phyloP scores from a whole-genome alignment of 2,113 vertebrate species.

The Cephalopholis sonnerati region DNA sequence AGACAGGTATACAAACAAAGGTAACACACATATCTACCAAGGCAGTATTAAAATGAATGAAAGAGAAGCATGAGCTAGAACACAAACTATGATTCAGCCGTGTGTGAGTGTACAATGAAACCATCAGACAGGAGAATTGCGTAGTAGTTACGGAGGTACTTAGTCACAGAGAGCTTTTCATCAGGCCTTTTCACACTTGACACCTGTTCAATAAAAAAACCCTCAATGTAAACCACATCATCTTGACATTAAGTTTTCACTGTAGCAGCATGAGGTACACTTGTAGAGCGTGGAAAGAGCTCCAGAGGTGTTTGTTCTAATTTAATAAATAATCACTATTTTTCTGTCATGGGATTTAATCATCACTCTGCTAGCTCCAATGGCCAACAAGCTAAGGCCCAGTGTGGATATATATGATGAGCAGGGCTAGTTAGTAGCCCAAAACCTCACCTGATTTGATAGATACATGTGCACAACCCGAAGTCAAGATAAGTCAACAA shows the following conservation, averaged over 20 bases:
- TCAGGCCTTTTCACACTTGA: slow-evolving; percentile 61
- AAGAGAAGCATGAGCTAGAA: slow-evolving; percentile 24
- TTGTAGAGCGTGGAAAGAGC: slow-evolving; percentile 12
- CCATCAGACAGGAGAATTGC: slow-evolving; percentile 36
- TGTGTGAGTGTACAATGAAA: slow-evolving; percentile 32
- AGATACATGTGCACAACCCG: too few relatives aligned
- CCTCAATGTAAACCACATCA: slow-evolving; percentile 27
- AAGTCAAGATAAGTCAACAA: too few relatives aligned
- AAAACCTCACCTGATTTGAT: too few relatives aligned
- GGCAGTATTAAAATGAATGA: slow-evolving; percentile 1
- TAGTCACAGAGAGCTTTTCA: slow-evolving; percentile 52
- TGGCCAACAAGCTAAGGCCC: too few relatives aligned
- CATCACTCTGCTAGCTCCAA: too few relatives aligned
- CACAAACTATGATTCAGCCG: slow-evolving; percentile 14
- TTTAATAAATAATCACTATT: too few relatives aligned
- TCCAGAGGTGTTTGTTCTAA: slow-evolving; percentile 4
- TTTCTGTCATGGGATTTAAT: too few relatives aligned
- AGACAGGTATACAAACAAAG: slow-evolving; percentile 23
- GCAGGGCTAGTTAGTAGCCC: too few relatives aligned
- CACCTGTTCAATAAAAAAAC: slow-evolving; percentile 52
- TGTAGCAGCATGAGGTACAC: slow-evolving; percentile 1
- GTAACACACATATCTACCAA: neutral
- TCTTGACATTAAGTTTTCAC: slow-evolving; percentile 26
- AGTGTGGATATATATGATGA: too few relatives aligned
- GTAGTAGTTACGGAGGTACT: slow-evolving; percentile 41